Evolutionary conservation across 2,797 vertebrate species (phyloP), one percentile per base, ranked within the genome.

Genomic region (Pteropus rufus): DNA sequence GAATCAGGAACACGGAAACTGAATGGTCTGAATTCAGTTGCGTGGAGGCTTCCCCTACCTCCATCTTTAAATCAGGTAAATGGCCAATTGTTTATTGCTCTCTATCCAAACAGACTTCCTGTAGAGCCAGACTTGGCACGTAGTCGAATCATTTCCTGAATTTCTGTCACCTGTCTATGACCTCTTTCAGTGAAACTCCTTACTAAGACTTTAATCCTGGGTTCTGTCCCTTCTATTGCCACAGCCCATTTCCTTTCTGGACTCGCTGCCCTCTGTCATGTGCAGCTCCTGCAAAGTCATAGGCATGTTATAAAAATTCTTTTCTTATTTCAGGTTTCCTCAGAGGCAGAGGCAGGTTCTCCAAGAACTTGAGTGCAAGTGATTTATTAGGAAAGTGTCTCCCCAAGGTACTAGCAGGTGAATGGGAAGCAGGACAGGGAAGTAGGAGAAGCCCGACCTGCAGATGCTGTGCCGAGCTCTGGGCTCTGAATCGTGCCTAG

Each of bases 1-100:
- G 26, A 46, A 39, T 23, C 24, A 36, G 58, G 12, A 24, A 36
- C 16, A 36, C 10, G 18, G 3, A n/a, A 44, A 16, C 10, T 9
- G 16, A 39, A 21, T 19, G 26, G 52, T 5, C 9, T 24, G 39
- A 81, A 39, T 2, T 31, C 39, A 54, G 16, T 36, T 19, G 1
- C 0, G 0, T 0, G 5, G 9, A 24, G 19, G 16, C 3, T 1
- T n/a, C 5, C 11, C 29, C 19, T 1, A 7, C 5, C 23, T 29
- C 11, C 4, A 36, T 19, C 62, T 23, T 62, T 26, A 76, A 75
- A 46, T 41, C 2, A 0, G 5, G 0, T 2, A 52, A 14, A 26
- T 7, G 39, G 7, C 4, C 56, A 75, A 19, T 10, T 64, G 7
- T 39, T 90, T 11, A 7, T 49, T 41, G 7, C 0, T 54, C 11